A percentile compares a stretch with the other conserved stretches of the same genome.
Conservation (phyloP, 1,140 invertebrate species). For the Drosophila orena region DNA sequence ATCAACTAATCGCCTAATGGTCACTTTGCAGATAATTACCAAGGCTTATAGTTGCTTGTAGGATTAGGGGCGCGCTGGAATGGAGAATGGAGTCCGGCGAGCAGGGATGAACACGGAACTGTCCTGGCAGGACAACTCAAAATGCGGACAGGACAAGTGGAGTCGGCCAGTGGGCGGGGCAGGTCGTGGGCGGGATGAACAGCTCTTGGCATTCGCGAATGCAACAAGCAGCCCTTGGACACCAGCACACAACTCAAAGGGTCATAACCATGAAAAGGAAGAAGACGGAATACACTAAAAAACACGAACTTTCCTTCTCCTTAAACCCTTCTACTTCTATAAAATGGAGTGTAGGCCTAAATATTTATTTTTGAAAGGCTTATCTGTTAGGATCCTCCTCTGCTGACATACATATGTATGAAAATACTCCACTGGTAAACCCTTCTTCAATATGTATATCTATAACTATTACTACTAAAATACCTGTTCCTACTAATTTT, state of each 20-base stretch:
- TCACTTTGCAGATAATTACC: conserved; percentile 84
- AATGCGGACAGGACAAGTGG: conserved; percentile 22
- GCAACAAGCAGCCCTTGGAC: conserved; percentile 59
- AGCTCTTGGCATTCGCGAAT: conserved; percentile 30
- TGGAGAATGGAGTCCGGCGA: conserved; percentile 32
- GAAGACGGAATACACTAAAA: not conserved
- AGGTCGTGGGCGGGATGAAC: conserved; percentile 1
- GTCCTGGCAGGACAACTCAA: conserved; percentile 39
- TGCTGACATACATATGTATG: too few relatives aligned
- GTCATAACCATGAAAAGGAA: conserved; percentile 54
- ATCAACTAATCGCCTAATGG: conserved; percentile 81
- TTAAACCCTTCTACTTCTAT: too few relatives aligned
- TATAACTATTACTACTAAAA: too few relatives aligned
- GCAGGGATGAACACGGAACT: conserved; percentile 13
- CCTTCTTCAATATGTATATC: too few relatives aligned
- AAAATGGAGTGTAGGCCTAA: too few relatives aligned
- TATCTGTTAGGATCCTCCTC: too few relatives aligned
- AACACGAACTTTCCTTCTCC: too few relatives aligned
- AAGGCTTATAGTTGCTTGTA: conserved; percentile 79
- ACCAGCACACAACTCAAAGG: conserved; percentile 58
- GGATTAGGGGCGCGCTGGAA: conserved; percentile 68
- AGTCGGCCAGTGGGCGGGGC: not conserved
- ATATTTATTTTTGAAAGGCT: too few relatives aligned
- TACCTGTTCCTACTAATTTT: too few relatives aligned
- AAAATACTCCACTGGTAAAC: too few relatives aligned